Evolutionary conservation across 2,888 invertebrate species (phyloP).

Genomic region (Pomacea canaliculata): DNA sequence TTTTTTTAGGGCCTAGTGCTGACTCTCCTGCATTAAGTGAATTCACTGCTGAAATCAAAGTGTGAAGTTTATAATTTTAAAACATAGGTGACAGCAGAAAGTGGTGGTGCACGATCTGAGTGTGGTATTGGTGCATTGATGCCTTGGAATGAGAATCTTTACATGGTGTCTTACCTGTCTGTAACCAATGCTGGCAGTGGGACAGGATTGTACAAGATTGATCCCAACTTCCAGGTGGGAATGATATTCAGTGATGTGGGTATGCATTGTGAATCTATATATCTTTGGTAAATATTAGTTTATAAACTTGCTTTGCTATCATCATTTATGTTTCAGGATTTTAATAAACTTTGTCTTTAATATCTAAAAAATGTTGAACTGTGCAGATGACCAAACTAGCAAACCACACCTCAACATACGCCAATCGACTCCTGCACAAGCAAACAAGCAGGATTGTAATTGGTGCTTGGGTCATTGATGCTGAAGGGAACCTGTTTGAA

Average conservation of each 20-base stretch:
- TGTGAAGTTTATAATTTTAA: not conserved
- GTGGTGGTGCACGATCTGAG: slow-evolving; percentile 32
- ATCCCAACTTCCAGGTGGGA: slow-evolving; percentile 33
- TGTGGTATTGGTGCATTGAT: slow-evolving; percentile 41
- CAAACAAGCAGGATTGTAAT: slow-evolving; percentile 39
- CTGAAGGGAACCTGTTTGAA: slow-evolving; percentile 24
- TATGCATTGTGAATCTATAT: too few relatives aligned
- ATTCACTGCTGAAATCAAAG: not conserved
- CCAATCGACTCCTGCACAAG: slow-evolving; percentile 38
- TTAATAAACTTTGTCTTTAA: too few relatives aligned
- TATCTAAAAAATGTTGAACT: too few relatives aligned
- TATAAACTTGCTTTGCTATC: not conserved
- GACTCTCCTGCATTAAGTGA: too few relatives aligned
- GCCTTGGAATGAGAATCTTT: slow-evolving; percentile 40
- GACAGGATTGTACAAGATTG: slow-evolving; percentile 38
- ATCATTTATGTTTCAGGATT: not conserved
- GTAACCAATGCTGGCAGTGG: slow-evolving; percentile 34
- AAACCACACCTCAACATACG: slow-evolving; percentile 37
- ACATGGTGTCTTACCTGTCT: slow-evolving; percentile 39
- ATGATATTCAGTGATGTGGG: too few relatives aligned
- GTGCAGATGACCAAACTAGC: slow-evolving; percentile 34
- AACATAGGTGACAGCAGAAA: slow-evolving; percentile 31
- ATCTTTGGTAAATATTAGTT: too few relatives aligned
- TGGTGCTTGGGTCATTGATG: slow-evolving; percentile 36
- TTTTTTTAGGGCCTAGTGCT: not conserved